A percentile compares a stretch with the other conserved stretches of the same genome.
These are phyloP conservation scores for Trachelus iudaicus DNA, from an alignment of 2,888 invertebrate species.

Conservation along the genomic window DNA sequence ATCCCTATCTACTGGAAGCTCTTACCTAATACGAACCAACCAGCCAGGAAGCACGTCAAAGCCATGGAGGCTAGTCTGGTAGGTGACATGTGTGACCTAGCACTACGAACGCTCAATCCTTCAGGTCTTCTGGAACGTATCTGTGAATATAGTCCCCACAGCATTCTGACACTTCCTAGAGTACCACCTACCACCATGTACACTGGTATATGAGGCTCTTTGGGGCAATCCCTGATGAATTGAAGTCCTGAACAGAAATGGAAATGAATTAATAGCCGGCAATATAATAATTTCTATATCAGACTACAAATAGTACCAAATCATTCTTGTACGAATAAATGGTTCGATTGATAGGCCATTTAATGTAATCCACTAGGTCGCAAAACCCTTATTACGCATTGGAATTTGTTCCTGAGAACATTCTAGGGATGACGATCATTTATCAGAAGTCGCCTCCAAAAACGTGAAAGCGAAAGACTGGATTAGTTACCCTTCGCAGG, in stretches of 20 bases:
- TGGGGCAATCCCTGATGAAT: slow-evolving; percentile 82
- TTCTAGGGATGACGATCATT: too few relatives aligned
- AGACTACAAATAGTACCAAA: slow-evolving; percentile 5
- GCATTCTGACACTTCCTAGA: slow-evolving; percentile 77
- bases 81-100: slow-evolving; percentile 65
- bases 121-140: slow-evolving; percentile 59
- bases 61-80: slow-evolving; percentile 74
- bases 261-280: slow-evolving; percentile 7
- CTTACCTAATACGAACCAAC: slow-evolving; percentile 80
- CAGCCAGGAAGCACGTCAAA: slow-evolving; percentile 76
- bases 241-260: slow-evolving; percentile 75
- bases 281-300: slow-evolving; percentile 45
- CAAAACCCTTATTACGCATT: too few relatives aligned
- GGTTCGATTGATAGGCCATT: neutral
- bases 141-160: slow-evolving; percentile 57
- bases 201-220: slow-evolving; percentile 80
- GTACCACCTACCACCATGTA: slow-evolving; percentile 88
- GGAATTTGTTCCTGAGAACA: too few relatives aligned
- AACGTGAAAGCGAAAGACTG: too few relatives aligned
- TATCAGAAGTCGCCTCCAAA: too few relatives aligned
- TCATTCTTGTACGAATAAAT: neutral
- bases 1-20: too few relatives aligned
- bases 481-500: too few relatives aligned
- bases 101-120: slow-evolving; percentile 49
- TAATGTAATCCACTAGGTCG: too few relatives aligned